Evolutionary conservation across 2,888 invertebrate genomes (phyloP).

Genomic region (Phrixothrix hirtus): DNA sequence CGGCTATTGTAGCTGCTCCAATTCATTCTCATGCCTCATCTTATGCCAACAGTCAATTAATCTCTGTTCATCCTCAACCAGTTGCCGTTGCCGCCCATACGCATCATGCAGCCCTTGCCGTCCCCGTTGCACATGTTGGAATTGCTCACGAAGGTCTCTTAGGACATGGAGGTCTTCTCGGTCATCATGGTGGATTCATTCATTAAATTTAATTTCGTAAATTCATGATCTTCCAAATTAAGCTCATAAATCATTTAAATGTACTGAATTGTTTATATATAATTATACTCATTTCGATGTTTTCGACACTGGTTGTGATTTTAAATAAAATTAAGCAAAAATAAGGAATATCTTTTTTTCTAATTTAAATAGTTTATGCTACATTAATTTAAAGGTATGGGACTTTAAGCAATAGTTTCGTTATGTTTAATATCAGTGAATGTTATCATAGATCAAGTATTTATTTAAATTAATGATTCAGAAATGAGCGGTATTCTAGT

Average conservation of each 20-base stretch:
- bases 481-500: too few relatives aligned
- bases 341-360: too few relatives aligned
- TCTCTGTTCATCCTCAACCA: constrained; percentile 18
- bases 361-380: too few relatives aligned
- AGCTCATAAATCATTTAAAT: constrained; percentile 2
- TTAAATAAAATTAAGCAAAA: constrained; percentile 18
- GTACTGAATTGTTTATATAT: constrained; percentile 7
- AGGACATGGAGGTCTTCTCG: constrained; percentile 8
- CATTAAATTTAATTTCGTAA: constrained; percentile 6
- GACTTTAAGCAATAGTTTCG: too few relatives aligned
- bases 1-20: constrained; percentile 57
- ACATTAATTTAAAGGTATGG: too few relatives aligned
- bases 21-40: constrained; percentile 21
- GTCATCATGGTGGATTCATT: constrained; percentile 27
- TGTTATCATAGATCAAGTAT: too few relatives aligned
- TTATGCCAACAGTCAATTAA: constrained; percentile 21
- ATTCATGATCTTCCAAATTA: background rate
- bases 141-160: constrained; percentile 10
- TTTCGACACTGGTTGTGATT: constrained; percentile 8
- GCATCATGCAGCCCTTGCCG: constrained; percentile 17
- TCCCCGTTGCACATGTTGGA: constrained; percentile 9
- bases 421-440: too few relatives aligned
- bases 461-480: too few relatives aligned
- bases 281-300: too few relatives aligned
- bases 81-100: constrained; percentile 17